Evolutionary conservation across 2,797 vertebrate species (phyloP), one percentile per base, ranked within the genome.

Genomic region (Enteromius viviparus): DNA sequence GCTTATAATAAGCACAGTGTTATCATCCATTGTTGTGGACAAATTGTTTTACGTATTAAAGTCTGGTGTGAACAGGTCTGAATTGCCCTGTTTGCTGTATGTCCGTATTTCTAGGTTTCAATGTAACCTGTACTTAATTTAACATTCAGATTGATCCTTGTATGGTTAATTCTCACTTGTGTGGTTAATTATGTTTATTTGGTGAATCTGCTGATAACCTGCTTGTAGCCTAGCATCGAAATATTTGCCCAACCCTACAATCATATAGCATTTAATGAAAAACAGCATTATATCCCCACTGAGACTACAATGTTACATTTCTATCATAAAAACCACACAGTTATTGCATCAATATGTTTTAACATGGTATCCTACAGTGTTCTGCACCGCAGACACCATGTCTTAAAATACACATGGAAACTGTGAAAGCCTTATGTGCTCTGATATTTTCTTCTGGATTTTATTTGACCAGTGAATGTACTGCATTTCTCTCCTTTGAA

Each of bases 341-440:
- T 82, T 76, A 82, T 76, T 82, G 23, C 62, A 32, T 58, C 23
- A 68, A 15, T 29, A 8, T 82, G 60, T 68, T 40, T 60, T 65
- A 42, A 82, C 47, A 76, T 66, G 45, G 15, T 82, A 29, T 53
- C 45, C 45, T 74, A 7, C 69, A 53, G 32, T 65, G 47, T 74
- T 82, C 62, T 68, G 32, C 71, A 21, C 45, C 70, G 51, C 80
- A 51, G 65, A 53, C 47, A 70, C 17, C 37, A 65, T 19, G n/a
- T 75, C 32, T 40, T 81, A 81, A 64, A 51, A 65, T 74, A 65
- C 69, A 72, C 42, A 74, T 81, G 58, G 47, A 66, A 75, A 55
- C 60, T 66, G 45, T 65, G 62, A 72, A 82, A 40, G n/a, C 15
- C 42, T 75, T 37, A 26, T 81, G 26, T 40, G 64, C 19, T 45